Evolutionary conservation across 2,888 invertebrate genomes (phyloP).

Genomic region (Halictus ligatus): DNA sequence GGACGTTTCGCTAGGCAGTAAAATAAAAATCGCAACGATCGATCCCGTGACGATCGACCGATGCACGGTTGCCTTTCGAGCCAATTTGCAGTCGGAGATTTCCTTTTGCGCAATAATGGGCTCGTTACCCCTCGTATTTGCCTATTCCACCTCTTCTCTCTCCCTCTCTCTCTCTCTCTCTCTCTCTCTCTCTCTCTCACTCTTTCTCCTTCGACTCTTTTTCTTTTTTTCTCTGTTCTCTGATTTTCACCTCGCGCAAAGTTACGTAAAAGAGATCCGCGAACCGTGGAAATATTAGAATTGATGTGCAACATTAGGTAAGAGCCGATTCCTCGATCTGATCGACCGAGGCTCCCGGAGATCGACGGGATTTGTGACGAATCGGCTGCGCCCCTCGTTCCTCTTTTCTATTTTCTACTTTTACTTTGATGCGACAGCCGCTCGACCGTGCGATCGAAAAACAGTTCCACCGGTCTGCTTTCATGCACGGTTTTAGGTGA

Average conservation of each 20-base stretch:
- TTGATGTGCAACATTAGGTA: slow-evolving; percentile 65
- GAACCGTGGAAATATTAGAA: slow-evolving; percentile 65
- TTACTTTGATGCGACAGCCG: slow-evolving; percentile 1
- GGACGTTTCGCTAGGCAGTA: slow-evolving; percentile 22
- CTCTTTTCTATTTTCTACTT: slow-evolving; percentile 19
- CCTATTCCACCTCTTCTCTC: slow-evolving; percentile 28
- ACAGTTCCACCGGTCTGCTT: background rate
- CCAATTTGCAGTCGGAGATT: slow-evolving; percentile 58
- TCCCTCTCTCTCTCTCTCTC: too few species aligned
- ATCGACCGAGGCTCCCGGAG: slow-evolving; percentile 14
- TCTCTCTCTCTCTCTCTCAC: slow-evolving; percentile 35
- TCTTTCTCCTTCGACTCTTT: background rate
- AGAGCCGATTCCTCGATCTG: slow-evolving; percentile 51
- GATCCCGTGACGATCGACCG: slow-evolving; percentile 19
- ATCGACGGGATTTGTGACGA: background rate
- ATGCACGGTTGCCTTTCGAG: slow-evolving; percentile 31
- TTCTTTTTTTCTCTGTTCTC: background rate
- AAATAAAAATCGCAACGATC: slow-evolving; percentile 7
- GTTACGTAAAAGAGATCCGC: slow-evolving; percentile 62
- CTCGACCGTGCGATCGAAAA: background rate
- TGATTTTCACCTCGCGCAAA: background rate
- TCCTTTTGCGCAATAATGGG: slow-evolving; percentile 68
- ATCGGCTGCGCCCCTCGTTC: background rate
- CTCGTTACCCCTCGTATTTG: slow-evolving; percentile 55
- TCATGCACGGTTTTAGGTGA: background rate